Evolutionary conservation across 2,888 invertebrate genomes (phyloP).

Genomic region (Watsonalla cultraria): DNA sequence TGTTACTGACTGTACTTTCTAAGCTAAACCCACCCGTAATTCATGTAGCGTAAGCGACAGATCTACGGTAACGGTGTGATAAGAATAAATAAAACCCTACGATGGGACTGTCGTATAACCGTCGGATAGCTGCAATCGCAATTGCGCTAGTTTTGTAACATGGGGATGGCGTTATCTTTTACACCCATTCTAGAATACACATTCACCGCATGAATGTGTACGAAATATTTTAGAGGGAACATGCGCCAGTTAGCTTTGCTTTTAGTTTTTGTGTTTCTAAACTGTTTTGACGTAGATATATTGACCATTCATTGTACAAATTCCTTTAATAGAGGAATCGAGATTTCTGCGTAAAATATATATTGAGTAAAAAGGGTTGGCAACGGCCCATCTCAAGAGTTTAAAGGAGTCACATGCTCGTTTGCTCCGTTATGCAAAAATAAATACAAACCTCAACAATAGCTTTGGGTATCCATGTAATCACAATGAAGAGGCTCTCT

Average conservation of each 20-base stretch:
- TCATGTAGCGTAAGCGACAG: not conserved
- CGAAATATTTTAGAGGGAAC: not conserved
- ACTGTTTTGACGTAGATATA: not conserved
- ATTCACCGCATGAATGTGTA: not conserved
- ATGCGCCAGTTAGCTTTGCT: not conserved
- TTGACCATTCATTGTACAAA: no score
- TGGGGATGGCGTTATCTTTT: not conserved
- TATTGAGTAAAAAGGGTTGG: no score
- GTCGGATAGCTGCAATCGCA: not conserved
- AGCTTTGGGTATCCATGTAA: conserved; percentile 73
- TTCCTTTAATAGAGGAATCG: no score
- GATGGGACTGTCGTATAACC: not conserved
- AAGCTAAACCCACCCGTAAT: not conserved
- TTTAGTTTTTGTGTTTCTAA: not conserved
- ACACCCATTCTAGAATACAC: not conserved
- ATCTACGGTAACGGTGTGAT: not conserved
- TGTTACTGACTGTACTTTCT: not conserved
- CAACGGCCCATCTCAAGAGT: no score
- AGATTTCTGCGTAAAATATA: no score
- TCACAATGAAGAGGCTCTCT: conserved; percentile 61
- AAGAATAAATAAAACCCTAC: not conserved
- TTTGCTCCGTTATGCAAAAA: not conserved
- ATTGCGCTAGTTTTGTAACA: not conserved
- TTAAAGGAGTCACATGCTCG: no score
- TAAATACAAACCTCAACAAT: conserved; percentile 54